Evolutionary conservation across 2,888 invertebrate species (phyloP).

Genomic region (Xylota segnis): DNA sequence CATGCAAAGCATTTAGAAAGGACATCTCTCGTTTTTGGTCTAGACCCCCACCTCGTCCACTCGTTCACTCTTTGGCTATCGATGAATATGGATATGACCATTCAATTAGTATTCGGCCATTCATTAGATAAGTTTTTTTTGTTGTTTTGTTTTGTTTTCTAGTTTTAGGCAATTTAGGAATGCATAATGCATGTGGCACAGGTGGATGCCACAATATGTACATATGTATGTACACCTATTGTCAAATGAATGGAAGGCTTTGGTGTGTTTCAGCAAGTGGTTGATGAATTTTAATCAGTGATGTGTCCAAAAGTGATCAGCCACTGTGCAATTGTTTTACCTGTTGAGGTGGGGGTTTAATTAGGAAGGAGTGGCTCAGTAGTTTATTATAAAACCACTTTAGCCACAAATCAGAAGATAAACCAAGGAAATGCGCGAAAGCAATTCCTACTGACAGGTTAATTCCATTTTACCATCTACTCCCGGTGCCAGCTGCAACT

Average conservation of each 20-base stretch:
- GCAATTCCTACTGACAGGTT: conserved; percentile 50
- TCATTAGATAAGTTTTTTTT: conserved; percentile 10
- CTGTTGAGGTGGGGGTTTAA: background rate
- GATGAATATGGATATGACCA: conserved; percentile 30
- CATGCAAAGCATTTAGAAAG: background rate
- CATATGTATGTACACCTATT: background rate
- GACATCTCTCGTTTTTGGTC: background rate
- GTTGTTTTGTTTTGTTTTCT: background rate
- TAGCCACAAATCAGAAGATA: background rate
- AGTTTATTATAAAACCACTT: no score
- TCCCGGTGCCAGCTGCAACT: conserved; percentile 36
- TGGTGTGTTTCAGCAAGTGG: conserved; percentile 2
- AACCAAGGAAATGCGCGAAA: background rate
- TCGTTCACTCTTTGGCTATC: no score
- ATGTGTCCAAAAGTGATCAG: background rate
- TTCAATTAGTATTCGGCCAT: conserved; percentile 18
- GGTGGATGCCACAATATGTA: background rate
- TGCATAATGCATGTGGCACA: background rate
- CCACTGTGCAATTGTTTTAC: background rate
- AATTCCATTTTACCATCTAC: conserved; percentile 47
- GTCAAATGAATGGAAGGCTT: background rate
- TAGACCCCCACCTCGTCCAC: no score
- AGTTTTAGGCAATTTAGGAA: background rate
- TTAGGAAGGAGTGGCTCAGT: no score
- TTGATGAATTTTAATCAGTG: conserved; percentile 1